Conservation (phyloP, 2,113 vertebrate genomes). For the mouse (Mus musculus) region DNA sequence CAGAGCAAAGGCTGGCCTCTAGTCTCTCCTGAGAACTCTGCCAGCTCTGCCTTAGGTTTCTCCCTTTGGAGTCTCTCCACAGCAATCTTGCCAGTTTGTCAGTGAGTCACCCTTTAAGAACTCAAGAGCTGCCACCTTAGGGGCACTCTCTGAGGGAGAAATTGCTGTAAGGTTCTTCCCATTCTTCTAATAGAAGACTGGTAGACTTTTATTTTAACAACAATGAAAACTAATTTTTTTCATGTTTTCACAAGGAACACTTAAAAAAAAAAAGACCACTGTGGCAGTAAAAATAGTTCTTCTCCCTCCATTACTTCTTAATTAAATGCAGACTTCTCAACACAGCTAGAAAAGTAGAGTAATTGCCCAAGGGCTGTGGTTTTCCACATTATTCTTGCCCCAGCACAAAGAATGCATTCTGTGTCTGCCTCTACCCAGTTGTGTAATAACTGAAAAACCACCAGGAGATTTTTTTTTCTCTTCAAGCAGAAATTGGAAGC, state of each 20-base stretch:
- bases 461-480: conserved; percentile 33
- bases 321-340: conserved; percentile 67
- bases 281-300: conserved; percentile 53
- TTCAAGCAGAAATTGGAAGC: conserved; percentile 34
- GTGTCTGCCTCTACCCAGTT: not conserved
- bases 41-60: not conserved
- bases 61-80: not conserved
- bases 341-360: conserved; percentile 8
- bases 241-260: conserved; percentile 39
- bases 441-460: conserved; percentile 21
- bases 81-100: not conserved
- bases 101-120: not conserved
- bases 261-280: not conserved
- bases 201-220: conserved; percentile 55
- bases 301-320: conserved; percentile 48
- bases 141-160: not conserved
- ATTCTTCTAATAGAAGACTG: not conserved
- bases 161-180: not conserved
- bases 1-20: not conserved
- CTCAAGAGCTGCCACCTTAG: not conserved
- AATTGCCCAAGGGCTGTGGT: conserved; percentile 35
- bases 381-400: conserved; percentile 43
- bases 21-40: not conserved
- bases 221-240: conserved; percentile 46
- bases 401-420: conserved; percentile 61